These are phyloP conservation scores for Gandaritis pyraliata DNA, from an alignment of 2,888 invertebrate species.

Conservation along the genomic window DNA sequence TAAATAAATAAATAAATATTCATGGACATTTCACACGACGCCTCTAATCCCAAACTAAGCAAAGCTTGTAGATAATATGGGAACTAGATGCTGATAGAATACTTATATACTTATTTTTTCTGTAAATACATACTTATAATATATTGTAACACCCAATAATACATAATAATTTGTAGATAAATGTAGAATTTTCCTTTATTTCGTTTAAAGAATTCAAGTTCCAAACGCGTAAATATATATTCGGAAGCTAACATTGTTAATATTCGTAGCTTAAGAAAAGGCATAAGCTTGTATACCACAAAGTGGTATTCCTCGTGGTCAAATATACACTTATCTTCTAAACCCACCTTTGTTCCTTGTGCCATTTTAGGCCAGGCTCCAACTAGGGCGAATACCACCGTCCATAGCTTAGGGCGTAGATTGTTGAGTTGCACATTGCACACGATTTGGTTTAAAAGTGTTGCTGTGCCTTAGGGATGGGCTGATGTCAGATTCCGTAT, in stretches of 20 bases:
- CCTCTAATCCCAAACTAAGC: too few relatives aligned
- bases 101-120: too few relatives aligned
- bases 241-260: conserved; percentile 21
- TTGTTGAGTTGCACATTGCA: conserved; percentile 14
- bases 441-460: conserved; percentile 12
- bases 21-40: too few relatives aligned
- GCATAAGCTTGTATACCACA: conserved; percentile 19
- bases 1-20: too few relatives aligned
- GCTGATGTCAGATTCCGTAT: neutral
- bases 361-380: conserved; percentile 27
- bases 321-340: conserved; percentile 21
- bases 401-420: conserved; percentile 15
- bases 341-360: conserved; percentile 27
- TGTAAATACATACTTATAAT: too few relatives aligned
- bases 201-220: too few relatives aligned
- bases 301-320: conserved; percentile 21
- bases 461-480: conserved; percentile 11
- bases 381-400: conserved; percentile 27
- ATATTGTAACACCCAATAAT: too few relatives aligned
- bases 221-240: neutral
- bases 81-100: too few relatives aligned
- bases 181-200: too few relatives aligned
- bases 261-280: conserved; percentile 15
- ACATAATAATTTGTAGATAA: too few relatives aligned
- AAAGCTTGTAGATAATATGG: too few relatives aligned